Evolutionary conservation across 2,888 invertebrate species (phyloP), one percentile per base, ranked within the genome.

Genomic region (Norana najaformis): DNA sequence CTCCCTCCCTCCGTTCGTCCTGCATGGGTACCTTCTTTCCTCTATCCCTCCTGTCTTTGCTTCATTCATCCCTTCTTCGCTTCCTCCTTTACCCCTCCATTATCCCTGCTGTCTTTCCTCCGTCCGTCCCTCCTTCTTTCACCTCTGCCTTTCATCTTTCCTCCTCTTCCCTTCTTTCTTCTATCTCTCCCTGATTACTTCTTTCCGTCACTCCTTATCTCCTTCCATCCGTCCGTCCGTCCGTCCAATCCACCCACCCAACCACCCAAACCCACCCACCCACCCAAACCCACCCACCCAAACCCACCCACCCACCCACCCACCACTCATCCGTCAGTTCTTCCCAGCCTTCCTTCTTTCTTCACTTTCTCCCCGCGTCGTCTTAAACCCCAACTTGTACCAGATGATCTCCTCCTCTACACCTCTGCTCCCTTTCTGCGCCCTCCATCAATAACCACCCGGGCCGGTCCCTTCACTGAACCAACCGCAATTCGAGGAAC

Each of bases 21-120:
- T n/a, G n/a, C n/a, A n/a, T n/a, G n/a, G n/a, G n/a, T n/a, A n/a
- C n/a, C n/a, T n/a, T n/a, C n/a, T n/a, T n/a, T n/a, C n/a, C n/a
- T n/a, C n/a, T n/a, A n/a, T n/a, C n/a, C n/a, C 91, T 92, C 53
- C 90, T 88, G 23, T 90, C 83, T 38, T 91, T 90, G 37, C 53
- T 41, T 89, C 91, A 89, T 82, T 89, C 88, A 16, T 38, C 47
- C 88, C 89, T 90, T 69, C 39, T 20, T 88, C 82, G 23, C 89
- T 38, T 47, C 23, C 83, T 35, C 37, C 85, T 30, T 89, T 89
- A 18, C n/a, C 88, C 88, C 23, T 35, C 90, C n/a, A 0, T 16
- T 89, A 97, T 95, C 98, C 97, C 89, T 96, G 96, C 95, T 98
- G 98, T 89, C 97, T 98, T 82, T 96, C 95, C 92, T 98, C 96